Evolutionary conservation across 2,888 invertebrate species (phyloP).

Genomic region (Eugnorisma glareosa): DNA sequence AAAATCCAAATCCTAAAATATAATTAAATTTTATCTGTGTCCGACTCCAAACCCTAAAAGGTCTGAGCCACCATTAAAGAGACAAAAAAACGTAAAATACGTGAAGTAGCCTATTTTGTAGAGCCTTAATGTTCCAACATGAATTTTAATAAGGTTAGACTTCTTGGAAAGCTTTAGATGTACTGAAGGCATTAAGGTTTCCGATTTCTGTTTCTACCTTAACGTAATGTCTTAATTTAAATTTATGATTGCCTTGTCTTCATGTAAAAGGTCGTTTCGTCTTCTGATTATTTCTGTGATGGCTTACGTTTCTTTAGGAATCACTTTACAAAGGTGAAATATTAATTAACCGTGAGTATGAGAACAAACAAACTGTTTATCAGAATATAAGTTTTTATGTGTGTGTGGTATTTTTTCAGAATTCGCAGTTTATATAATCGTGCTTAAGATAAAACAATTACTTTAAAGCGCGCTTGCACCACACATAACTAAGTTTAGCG

Average conservation of each 20-base stretch:
- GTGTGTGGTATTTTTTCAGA: background rate
- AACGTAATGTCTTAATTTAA: conserved; percentile 36
- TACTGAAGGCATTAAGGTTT: conserved; percentile 20
- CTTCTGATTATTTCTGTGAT: conserved; percentile 19
- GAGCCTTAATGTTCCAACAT: conserved; percentile 21
- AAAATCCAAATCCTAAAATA: background rate
- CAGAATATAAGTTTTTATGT: background rate
- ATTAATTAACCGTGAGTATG: background rate
- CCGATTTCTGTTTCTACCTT: conserved; percentile 24
- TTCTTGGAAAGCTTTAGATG: conserved; percentile 20
- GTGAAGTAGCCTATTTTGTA: conserved; percentile 20
- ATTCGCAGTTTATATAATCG: background rate
- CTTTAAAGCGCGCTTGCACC: background rate
- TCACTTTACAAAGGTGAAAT: conserved; percentile 14
- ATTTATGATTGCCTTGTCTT: conserved; percentile 15
- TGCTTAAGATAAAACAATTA: background rate
- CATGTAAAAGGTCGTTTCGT: conserved; percentile 1
- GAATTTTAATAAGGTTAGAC: conserved; percentile 50
- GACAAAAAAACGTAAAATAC: conserved; percentile 32
- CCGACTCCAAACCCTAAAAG: conserved; percentile 7
- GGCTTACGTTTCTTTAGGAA: background rate
- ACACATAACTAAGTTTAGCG: too few species aligned
- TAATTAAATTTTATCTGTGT: conserved; percentile 32
- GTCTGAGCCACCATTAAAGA: conserved; percentile 12
- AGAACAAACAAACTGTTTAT: too few species aligned